A percentile compares a stretch with the other conserved stretches of the same genome.
Evolutionary conservation across 2,113 vertebrate species (phyloP).

Genomic region (Aldabrachelys gigantea): DNA sequence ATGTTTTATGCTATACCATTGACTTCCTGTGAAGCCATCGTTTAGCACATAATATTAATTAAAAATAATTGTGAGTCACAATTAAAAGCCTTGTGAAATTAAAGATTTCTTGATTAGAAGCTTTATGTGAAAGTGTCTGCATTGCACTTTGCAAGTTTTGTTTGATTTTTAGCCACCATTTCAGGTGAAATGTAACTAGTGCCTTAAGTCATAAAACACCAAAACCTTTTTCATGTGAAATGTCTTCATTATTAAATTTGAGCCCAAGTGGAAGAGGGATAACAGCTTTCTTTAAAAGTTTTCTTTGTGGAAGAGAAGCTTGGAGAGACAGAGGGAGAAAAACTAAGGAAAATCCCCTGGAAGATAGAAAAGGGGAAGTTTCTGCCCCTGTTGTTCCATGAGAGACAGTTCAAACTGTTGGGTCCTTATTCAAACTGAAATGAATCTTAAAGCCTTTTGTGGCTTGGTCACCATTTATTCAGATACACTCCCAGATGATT

Average conservation of each 20-base stretch:
- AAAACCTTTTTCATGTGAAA: background rate
- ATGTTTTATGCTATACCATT: background rate
- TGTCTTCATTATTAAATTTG: background rate
- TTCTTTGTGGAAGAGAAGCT: background rate
- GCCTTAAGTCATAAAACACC: background rate
- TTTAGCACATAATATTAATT: background rate
- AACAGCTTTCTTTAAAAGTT: background rate
- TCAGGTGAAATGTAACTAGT: too few species aligned
- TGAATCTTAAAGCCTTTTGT: too few species aligned
- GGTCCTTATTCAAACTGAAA: too few species aligned
- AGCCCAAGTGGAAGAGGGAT: background rate
- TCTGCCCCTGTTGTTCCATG: too few species aligned
- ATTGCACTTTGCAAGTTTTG: background rate
- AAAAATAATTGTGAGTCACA: background rate
- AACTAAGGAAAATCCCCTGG: background rate
- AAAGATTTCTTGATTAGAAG: background rate
- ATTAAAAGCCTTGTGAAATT: background rate
- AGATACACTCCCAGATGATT: too few species aligned
- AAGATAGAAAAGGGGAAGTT: too few species aligned
- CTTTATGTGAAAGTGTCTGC: background rate
- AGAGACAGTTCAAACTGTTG: too few species aligned
- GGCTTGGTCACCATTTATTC: too few species aligned
- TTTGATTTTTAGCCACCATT: background rate
- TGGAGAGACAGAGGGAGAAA: background rate
- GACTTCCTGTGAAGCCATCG: background rate